A percentile compares a stretch with the other conserved stretches of the same genome.
Evolutionary conservation across 2,888 invertebrate species (phyloP).

Genomic region (Strigamia crassipes): DNA sequence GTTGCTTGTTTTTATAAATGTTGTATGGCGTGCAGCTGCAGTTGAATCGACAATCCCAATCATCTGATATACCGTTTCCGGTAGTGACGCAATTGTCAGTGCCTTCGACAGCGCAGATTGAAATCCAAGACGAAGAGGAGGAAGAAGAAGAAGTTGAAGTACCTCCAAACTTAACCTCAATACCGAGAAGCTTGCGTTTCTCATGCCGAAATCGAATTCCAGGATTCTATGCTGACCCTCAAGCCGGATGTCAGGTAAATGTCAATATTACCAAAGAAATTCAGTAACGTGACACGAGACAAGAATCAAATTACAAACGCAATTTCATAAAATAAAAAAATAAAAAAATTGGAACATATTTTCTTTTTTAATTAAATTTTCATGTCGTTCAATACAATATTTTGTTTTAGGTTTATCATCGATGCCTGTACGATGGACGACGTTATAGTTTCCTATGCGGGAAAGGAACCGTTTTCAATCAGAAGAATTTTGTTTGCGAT

Average conservation of each 20-base stretch:
- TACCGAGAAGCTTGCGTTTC: slow-evolving; percentile 47
- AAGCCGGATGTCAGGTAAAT: slow-evolving; percentile 48
- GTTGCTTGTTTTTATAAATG: not conserved
- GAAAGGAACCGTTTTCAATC: slow-evolving; percentile 54
- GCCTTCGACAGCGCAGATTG: not conserved
- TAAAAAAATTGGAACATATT: not conserved
- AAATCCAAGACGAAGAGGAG: not conserved
- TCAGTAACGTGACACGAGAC: not conserved
- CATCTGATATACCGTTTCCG: slow-evolving; percentile 44
- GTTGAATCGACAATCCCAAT: not conserved
- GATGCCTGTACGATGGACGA: slow-evolving; percentile 54
- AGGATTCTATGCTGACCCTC: slow-evolving; percentile 49
- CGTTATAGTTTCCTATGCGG: slow-evolving; percentile 54
- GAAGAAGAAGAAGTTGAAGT: slow-evolving; percentile 20
- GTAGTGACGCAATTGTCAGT: slow-evolving; percentile 41
- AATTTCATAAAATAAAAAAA: not conserved
- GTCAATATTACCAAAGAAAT: not conserved
- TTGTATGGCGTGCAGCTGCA: not conserved
- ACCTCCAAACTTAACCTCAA: slow-evolving; percentile 46
- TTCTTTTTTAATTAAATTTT: not conserved
- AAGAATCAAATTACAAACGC: not conserved
- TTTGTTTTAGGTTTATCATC: slow-evolving; percentile 53
- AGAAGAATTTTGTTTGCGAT: slow-evolving; percentile 54
- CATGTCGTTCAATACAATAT: no score
- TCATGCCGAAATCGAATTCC: slow-evolving; percentile 46